These are phyloP conservation scores for Columba janthina DNA, from an alignment of 2,113 vertebrate genomes.

Conservation along the genomic window DNA sequence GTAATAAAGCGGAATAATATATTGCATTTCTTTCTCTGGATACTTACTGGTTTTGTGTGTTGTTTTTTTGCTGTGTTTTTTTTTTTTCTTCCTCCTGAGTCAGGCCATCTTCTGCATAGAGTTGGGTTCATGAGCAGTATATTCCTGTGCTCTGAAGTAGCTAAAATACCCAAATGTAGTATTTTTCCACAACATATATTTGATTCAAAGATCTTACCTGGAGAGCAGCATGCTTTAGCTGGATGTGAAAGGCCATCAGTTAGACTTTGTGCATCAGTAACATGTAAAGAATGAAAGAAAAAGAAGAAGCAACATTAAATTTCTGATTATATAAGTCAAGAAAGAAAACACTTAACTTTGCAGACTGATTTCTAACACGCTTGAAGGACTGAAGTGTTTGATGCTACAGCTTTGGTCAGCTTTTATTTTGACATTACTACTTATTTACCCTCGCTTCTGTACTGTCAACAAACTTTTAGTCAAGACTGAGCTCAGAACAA, in stretches of 20 bases:
- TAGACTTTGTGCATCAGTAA: not conserved
- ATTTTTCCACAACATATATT: rapidly evolving
- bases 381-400: not conserved
- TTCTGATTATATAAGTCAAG: not conserved
- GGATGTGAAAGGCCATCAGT: not conserved
- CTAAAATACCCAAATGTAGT: not conserved
- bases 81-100: not conserved
- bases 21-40: not conserved
- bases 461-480: not conserved
- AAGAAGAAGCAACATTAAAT: not conserved
- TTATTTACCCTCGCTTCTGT: not conserved
- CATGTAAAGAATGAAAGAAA: not conserved
- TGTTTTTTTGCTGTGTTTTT: not conserved
- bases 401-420: not conserved
- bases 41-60: not conserved
- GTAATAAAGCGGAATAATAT: not conserved
- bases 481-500: not conserved
- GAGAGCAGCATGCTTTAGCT: not conserved
- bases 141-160: not conserved
- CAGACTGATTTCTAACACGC: not conserved
- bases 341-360: not conserved
- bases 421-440: not conserved
- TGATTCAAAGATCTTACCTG: not conserved
- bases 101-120: not conserved
- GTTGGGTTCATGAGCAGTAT: not conserved